These are phyloP conservation scores for Drosophila erecta DNA, from an alignment of 1,140 invertebrate species.

Conservation along the genomic window DNA sequence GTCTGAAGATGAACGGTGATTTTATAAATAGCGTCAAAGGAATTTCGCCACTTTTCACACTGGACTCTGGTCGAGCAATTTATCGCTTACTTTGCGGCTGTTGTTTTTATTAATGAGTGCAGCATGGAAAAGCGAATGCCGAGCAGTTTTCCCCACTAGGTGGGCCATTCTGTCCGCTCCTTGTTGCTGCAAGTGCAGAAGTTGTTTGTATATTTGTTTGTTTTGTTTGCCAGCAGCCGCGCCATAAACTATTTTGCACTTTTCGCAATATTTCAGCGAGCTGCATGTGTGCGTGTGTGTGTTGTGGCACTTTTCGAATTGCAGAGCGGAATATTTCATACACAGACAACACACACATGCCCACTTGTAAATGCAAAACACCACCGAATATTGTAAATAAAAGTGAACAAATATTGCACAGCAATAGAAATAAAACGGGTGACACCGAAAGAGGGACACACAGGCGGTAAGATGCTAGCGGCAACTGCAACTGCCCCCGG, in stretches of 20 bases:
- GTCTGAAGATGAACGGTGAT: slow-evolving; percentile 5
- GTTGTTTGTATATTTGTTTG: slow-evolving; percentile 32
- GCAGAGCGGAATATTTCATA: slow-evolving; percentile 58
- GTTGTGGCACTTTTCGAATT: slow-evolving; percentile 73
- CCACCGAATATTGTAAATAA: slow-evolving; percentile 73
- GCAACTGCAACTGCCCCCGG: slow-evolving; percentile 30
- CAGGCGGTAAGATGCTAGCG: slow-evolving; percentile 19
- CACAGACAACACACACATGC: slow-evolving; percentile 38
- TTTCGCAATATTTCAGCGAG: slow-evolving; percentile 75
- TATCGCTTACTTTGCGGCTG: slow-evolving; percentile 76
- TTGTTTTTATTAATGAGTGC: slow-evolving; percentile 77
- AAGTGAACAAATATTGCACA: slow-evolving; percentile 64
- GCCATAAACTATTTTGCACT: slow-evolving; percentile 80
- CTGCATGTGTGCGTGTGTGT: slow-evolving; percentile 19
- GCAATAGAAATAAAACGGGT: slow-evolving; percentile 45
- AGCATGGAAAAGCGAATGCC: slow-evolving; percentile 49
- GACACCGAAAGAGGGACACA: slow-evolving; percentile 11
- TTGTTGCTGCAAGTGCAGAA: not conserved
- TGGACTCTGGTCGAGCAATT: slow-evolving; percentile 54
- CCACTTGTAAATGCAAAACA: slow-evolving; percentile 48
- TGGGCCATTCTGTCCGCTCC: slow-evolving; percentile 22
- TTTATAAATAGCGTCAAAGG: slow-evolving; percentile 46
- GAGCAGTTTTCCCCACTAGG: slow-evolving; percentile 45
- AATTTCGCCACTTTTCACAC: slow-evolving; percentile 39
- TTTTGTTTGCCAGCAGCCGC: slow-evolving; percentile 53